Conservation (phyloP, 2,888 invertebrate species). For the Tipula unca region DNA sequence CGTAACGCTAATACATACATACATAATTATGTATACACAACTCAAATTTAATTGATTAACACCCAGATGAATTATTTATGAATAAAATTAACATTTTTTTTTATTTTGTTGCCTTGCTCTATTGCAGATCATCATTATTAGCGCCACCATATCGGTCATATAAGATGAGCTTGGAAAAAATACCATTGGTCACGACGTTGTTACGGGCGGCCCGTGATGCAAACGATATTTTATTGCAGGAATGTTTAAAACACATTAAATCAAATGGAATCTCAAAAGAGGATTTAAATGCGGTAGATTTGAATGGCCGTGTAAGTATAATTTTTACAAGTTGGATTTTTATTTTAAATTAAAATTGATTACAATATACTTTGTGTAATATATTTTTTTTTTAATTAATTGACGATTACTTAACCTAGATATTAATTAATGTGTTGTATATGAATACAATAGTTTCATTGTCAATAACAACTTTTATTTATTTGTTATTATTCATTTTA, state of each 20-base stretch:
- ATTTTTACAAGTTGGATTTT: no score
- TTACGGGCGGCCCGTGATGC: conserved; percentile 48
- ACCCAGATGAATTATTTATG: background rate
- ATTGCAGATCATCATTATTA: background rate
- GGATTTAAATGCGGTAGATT: conserved; percentile 48
- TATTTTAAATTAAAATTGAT: no score
- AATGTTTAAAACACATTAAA: conserved; percentile 41
- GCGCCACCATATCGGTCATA: background rate
- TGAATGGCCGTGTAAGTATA: conserved; percentile 49
- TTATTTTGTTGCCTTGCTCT: background rate
- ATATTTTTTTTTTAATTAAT: background rate
- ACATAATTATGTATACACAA: no score
- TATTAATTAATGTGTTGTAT: background rate
- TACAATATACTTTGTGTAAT: background rate
- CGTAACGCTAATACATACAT: no score
- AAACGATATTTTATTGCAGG: conserved; percentile 43
- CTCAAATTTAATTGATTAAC: background rate
- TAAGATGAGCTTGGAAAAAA: conserved; percentile 27
- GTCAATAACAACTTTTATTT: background rate
- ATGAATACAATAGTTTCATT: background rate
- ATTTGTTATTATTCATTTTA: background rate
- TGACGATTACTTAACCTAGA: conserved; percentile 18
- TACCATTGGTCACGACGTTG: conserved; percentile 33
- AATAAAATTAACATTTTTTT: background rate
- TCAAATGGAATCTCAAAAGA: conserved; percentile 39